A percentile compares a stretch with the other conserved stretches of the same genome.
These are phyloP conservation scores for Serrognathus titanus DNA, from an alignment of 2,888 invertebrate genomes.

Conservation along the genomic window DNA sequence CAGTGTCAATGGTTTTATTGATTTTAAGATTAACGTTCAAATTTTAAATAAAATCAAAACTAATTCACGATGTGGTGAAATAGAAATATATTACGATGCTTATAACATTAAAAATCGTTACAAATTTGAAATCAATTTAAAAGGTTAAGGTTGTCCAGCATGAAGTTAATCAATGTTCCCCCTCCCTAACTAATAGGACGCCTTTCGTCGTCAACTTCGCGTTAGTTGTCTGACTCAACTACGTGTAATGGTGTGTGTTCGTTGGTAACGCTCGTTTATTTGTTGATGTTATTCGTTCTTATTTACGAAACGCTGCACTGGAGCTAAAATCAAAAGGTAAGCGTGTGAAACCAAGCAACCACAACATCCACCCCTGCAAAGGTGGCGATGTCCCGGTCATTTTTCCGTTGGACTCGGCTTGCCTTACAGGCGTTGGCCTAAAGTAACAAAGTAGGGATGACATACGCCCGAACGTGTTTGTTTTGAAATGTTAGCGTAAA, in stretches of 20 bases:
- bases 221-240: slow-evolving; percentile 48
- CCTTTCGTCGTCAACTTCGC: slow-evolving; percentile 32
- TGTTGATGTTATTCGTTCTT: slow-evolving; percentile 26
- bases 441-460: slow-evolving; percentile 27
- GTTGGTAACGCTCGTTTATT: slow-evolving; percentile 28
- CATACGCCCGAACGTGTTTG: slow-evolving; percentile 33
- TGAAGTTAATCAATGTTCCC: slow-evolving; percentile 3
- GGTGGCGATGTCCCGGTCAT: background rate
- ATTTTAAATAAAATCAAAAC: no score
- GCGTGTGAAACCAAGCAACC: slow-evolving; percentile 2
- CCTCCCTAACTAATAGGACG: slow-evolving; percentile 23
- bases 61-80: no score
- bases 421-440: slow-evolving; percentile 41
- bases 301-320: slow-evolving; percentile 20
- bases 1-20: no score
- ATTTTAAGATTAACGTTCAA: no score
- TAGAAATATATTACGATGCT: no score
- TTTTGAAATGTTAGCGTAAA: slow-evolving; percentile 28
- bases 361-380: no score
- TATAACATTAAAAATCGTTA: no score
- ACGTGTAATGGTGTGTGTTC: slow-evolving; percentile 45
- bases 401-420: slow-evolving; percentile 19
- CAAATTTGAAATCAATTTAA: no score
- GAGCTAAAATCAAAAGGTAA: slow-evolving; percentile 28
- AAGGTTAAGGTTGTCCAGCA: no score